phyloP scores from a whole-genome alignment of 37 sponge, comb jelly and placozoan species.

The Bolinopsis microptera region DNA sequence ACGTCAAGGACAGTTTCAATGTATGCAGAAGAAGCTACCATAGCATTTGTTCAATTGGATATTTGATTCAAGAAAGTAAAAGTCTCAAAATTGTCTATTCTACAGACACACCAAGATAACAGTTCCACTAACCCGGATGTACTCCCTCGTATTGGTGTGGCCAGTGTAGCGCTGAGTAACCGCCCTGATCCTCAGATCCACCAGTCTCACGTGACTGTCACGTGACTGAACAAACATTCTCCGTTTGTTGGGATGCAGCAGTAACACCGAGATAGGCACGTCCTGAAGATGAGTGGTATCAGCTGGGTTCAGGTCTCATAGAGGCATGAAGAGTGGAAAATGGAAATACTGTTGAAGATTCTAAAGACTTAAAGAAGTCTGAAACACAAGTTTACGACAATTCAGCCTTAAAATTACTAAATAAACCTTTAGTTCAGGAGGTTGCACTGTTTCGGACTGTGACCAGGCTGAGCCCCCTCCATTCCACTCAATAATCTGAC shows the following conservation, averaged over 20 bases:
- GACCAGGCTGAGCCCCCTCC: not conserved
- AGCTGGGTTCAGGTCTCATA: not conserved
- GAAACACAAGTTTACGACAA: too few species aligned
- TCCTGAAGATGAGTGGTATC: not conserved
- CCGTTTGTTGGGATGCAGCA: slow-evolving; percentile 57
- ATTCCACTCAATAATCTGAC: slow-evolving; percentile 37
- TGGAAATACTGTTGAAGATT: too few species aligned
- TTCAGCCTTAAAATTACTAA: too few species aligned
- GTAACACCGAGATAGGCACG: slow-evolving; percentile 23
- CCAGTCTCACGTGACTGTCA: not conserved
- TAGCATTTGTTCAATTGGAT: too few species aligned
- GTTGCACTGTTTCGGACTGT: slow-evolving; percentile 23
- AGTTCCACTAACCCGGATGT: slow-evolving; percentile 19
- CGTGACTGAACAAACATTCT: slow-evolving; percentile 46
- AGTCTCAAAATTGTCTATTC: too few species aligned
- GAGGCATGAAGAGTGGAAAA: too few species aligned
- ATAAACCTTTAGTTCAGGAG: slow-evolving; percentile 55
- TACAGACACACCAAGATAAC: too few species aligned
- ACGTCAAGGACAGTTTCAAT: too few species aligned
- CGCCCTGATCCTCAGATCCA: slow-evolving; percentile 41
- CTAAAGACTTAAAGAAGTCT: too few species aligned
- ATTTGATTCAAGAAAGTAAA: too few species aligned
- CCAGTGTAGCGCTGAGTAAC: slow-evolving; percentile 58
- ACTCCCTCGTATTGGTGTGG: slow-evolving; percentile 18
- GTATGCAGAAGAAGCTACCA: too few species aligned